Base-by-base conservation (phyloP, 2,113 vertebrate genomes). In the Hyperopisus bebe region DNA sequence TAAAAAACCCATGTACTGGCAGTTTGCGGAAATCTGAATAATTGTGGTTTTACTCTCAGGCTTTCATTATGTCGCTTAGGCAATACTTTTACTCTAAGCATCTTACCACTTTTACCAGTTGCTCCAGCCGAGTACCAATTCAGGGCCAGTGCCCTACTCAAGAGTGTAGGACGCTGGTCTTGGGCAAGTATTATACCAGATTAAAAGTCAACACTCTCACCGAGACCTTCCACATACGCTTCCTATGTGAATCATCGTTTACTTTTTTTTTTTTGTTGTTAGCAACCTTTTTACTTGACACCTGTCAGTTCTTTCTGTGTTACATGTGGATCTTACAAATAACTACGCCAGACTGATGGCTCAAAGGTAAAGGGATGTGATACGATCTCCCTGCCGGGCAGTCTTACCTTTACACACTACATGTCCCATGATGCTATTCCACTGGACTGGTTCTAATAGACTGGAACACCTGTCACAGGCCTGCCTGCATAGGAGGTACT, bases 1-100 rank as follows among this genome's bases (percentile, higher is more conserved):
- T 80, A 80, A 80, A 70, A 80, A 80, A 19, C 35, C 74, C 74
- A 80, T 80, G 74, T 42, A 80, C 74, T 80, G 74, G 74, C 74
- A 80, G 35, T 42, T 80, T 42, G 74, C 17, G 74, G 74, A 80
- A 80, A 80, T 80, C 74, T 80, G 74, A 80, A 80, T 80, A 80
- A 80, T 80, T 80, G 74, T 80, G 74, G 74, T 80, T 80, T 80
- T 80, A 31, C 62, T 70, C 62, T 31, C 62, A 31, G 62, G 62
- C 62, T 70, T 70, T 70, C 27, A 70, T 70, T 70, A 80, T 80
- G 74, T 42, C 0, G 35, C 35, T 11, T 17, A 80, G 35, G 35
- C 74, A 42, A 17, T 80, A 42, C 35, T 17, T 35, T 80, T 80
- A 42, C 35, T 42, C 9, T 39, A 19, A 80, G 74, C 7, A 80